Evolutionary conservation across 2,888 invertebrate species (phyloP), one percentile per base, ranked within the genome.

Genomic region (Dilophus febrilis): DNA sequence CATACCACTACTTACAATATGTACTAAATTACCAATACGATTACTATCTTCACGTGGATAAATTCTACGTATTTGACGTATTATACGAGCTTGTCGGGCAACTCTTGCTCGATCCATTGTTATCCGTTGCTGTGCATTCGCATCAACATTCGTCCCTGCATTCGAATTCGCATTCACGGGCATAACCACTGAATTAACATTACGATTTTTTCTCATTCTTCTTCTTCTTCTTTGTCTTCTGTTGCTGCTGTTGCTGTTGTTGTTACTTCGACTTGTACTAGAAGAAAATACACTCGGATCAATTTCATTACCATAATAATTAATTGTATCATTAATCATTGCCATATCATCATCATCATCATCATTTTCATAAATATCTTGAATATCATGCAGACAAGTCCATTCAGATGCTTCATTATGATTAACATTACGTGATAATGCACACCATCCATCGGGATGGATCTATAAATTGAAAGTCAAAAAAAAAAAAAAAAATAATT

Each of bases 331-430:
- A 44, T 56, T 56, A 4, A 58, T 52, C 11, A 53, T 49, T 2
- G 47, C 46, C 34, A 49, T 60, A n/a, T n/a, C n/a, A 34, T 56
- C 55, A 22, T 65, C 59, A 30, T 57, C 54, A 22, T 62, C 61
- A 14, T 66, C 66, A 12, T 60, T 54, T 10, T 56, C 52, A 5
- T 66, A 66, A 40, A 58, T 60, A 33, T 79, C 76, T 64, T 90
- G 88, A 47, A 94, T 87, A 57, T 92, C 90, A 63, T 94, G 92
- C 40, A 94, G 77, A 55, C 88, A 86, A 7, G 88, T 88, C 87
- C 88, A 92, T 80, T 92, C 92, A 30, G 85, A 81, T 53, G 72
- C 73, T 56, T 91, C 88, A 50, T 83, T 79, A 45, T 74, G 76
- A 52, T 83, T 86, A 40, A 88, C 81, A 61, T 90, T 91, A 47